These are phyloP conservation scores for Hylaeus anthracinus DNA, from an alignment of 1,140 invertebrate species.

Conservation along the genomic window DNA sequence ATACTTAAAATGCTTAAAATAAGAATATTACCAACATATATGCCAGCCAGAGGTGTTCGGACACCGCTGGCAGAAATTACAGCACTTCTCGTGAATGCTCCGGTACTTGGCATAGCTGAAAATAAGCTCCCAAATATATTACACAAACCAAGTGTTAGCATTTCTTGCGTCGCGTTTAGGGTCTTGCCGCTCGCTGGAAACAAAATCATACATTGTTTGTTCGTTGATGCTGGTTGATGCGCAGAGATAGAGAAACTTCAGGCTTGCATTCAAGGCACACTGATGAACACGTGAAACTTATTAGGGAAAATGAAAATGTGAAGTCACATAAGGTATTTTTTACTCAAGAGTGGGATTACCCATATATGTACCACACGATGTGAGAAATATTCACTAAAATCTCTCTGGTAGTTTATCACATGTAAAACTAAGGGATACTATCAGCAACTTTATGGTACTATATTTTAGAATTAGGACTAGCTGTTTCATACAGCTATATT, in stretches of 20 bases:
- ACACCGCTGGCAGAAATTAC: constrained; percentile 89
- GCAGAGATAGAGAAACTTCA: background rate
- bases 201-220: background rate
- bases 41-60: constrained; percentile 86
- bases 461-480: too few relatives aligned
- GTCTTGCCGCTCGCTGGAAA: constrained; percentile 78
- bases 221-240: background rate
- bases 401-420: too few relatives aligned
- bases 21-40: constrained; percentile 82
- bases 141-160: constrained; percentile 85
- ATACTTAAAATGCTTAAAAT: background rate
- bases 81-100: constrained; percentile 87
- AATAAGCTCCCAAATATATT: constrained; percentile 89
- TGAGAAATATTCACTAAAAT: too few relatives aligned
- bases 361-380: too few relatives aligned
- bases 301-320: background rate
- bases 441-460: too few relatives aligned
- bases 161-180: constrained; percentile 86
- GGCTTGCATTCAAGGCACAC: background rate
- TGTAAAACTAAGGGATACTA: too few relatives aligned
- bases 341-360: too few relatives aligned
- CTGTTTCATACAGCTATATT: too few relatives aligned
- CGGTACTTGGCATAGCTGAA: constrained; percentile 87
- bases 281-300: background rate
- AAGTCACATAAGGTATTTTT: background rate